Evolutionary conservation across 2,113 vertebrate genomes (phyloP).

Genomic region (Mobula birostris): DNA sequence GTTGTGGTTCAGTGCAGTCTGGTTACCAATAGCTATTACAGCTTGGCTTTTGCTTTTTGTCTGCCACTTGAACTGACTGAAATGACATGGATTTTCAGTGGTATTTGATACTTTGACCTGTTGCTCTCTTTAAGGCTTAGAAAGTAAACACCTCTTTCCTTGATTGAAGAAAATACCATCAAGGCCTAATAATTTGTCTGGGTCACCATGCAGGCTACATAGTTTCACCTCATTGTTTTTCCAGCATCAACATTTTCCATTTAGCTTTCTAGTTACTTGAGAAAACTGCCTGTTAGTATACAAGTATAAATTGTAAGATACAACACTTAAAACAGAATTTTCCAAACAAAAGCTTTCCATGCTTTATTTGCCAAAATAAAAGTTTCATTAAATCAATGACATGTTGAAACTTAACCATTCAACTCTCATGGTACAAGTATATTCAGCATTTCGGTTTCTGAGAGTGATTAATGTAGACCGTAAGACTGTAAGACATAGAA

Average conservation of each 20-base stretch:
- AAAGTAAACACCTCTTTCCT: slow-evolving; percentile 40
- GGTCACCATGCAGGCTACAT: slow-evolving; percentile 40
- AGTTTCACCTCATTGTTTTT: slow-evolving; percentile 39
- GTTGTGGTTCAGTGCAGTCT: slow-evolving; percentile 6
- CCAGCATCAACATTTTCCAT: slow-evolving; percentile 41
- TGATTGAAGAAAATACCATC: slow-evolving; percentile 42
- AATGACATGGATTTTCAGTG: neutral
- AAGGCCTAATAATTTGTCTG: slow-evolving; percentile 41
- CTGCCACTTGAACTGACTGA: slow-evolving; percentile 35
- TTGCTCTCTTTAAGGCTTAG: slow-evolving; percentile 42
- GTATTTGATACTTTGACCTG: slow-evolving; percentile 42
- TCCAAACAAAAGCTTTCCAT: neutral
- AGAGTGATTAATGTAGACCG: neutral
- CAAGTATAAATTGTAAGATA: slow-evolving; percentile 12
- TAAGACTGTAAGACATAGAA: too few relatives aligned
- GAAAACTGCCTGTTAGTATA: slow-evolving; percentile 35
- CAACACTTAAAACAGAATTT: slow-evolving; percentile 27
- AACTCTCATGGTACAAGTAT: neutral
- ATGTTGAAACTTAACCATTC: slow-evolving; percentile 6
- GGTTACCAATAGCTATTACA: slow-evolving; percentile 26
- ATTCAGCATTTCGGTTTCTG: neutral
- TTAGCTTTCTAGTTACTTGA: slow-evolving; percentile 40
- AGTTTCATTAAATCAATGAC: neutral
- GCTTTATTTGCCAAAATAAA: neutral
- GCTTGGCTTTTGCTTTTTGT: slow-evolving; percentile 36